These are phyloP conservation scores for Pithys albifrons DNA, from an alignment of 2,113 vertebrate genomes.

Conservation along the genomic window DNA sequence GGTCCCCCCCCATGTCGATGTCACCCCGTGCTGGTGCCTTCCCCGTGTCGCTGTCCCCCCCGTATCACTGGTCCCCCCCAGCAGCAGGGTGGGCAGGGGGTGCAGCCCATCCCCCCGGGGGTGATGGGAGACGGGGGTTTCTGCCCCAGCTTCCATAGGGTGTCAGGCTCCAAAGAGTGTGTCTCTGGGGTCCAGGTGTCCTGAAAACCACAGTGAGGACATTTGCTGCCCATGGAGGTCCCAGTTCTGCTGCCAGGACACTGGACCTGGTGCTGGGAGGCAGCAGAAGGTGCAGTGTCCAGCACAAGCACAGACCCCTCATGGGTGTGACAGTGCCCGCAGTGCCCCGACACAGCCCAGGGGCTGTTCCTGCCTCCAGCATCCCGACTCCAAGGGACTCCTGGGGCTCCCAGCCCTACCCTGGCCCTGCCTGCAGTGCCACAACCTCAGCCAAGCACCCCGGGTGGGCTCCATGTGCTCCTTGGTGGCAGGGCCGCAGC, in stretches of 20 bases:
- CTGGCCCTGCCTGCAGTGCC: not conserved
- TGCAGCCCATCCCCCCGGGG: not conserved
- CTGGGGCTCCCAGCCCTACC: not conserved
- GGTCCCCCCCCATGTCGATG: no score
- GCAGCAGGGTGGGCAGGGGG: not conserved
- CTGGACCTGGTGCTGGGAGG: fast-evolving
- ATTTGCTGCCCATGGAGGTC: not conserved
- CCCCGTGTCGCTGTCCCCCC: no score
- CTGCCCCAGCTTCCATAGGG: not conserved
- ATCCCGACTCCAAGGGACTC: not conserved
- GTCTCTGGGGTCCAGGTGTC: not conserved
- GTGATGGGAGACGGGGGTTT: not conserved
- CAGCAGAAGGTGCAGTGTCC: fast-evolving
- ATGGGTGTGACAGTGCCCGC: fast-evolving
- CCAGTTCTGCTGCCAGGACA: not conserved
- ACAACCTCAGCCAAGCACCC: fast-evolving
- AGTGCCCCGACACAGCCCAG: not conserved
- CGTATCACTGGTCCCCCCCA: not conserved
- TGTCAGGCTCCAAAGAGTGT: not conserved
- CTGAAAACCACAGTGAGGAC: fast-evolving
- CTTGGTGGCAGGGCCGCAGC: not conserved
- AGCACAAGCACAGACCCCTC: not conserved
- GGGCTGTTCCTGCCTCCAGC: not conserved
- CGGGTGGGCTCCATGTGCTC: not conserved
- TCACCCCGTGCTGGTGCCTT: no score